A percentile compares a stretch with the other conserved stretches of the same genome.
Evolutionary conservation across 2,797 vertebrate species (phyloP).

Genomic region (Glyptemys insculpta): DNA sequence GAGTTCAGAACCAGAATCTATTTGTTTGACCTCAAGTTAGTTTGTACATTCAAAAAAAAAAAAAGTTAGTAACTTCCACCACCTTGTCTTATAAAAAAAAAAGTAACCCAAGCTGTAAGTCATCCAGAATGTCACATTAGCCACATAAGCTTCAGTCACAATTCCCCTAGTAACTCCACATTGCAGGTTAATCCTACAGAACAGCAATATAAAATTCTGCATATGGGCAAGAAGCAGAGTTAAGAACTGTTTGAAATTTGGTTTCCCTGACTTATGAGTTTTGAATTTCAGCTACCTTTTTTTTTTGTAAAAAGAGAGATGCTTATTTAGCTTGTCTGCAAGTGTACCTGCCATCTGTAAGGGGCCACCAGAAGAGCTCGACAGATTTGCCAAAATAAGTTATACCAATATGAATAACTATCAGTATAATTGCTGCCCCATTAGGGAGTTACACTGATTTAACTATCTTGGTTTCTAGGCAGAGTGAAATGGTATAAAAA

Average conservation of each 20-base stretch:
- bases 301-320: too few species aligned
- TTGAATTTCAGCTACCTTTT: neutral
- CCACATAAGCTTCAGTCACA: neutral
- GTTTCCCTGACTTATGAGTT: neutral
- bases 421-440: neutral
- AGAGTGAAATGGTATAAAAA: neutral
- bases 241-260: neutral
- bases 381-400: neutral
- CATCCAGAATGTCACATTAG: neutral
- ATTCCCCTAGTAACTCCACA: neutral
- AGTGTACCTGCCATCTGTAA: neutral
- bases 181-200: neutral
- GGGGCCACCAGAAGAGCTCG: neutral
- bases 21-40: neutral
- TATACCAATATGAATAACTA: neutral
- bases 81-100: neutral
- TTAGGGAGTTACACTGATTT: neutral
- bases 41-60: neutral
- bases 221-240: neutral
- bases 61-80: neutral
- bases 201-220: neutral
- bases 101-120: neutral
- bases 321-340: neutral
- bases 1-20: neutral
- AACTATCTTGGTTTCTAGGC: rapidly evolving